Percentiles rank a stretch among this genome's conserved stretches.
These are phyloP conservation scores for Brachyhypopomus gauderio DNA, from an alignment of 2,113 vertebrate genomes.

Conservation along the genomic window DNA sequence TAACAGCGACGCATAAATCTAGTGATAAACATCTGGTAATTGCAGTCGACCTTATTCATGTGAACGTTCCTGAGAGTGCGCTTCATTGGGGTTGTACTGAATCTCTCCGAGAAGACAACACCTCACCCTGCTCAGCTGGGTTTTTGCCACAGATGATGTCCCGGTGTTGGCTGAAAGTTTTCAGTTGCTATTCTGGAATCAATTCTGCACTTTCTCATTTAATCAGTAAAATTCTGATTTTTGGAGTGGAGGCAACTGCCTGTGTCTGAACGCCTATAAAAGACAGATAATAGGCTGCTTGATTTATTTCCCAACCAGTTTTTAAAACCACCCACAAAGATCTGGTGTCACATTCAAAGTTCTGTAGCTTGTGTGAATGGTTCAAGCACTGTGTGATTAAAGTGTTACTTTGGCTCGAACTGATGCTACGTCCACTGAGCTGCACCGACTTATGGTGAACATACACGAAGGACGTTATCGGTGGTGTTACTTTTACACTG, in stretches of 20 bases:
- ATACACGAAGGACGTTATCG: conserved; percentile 35
- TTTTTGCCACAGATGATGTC: conserved; percentile 6
- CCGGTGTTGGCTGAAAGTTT: background rate
- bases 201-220: background rate
- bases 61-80: conserved; percentile 52
- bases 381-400: conserved; percentile 34
- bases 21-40: conserved; percentile 58
- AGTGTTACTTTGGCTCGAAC: conserved; percentile 23
- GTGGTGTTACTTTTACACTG: conserved; percentile 54
- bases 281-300: too few species aligned
- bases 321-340: background rate
- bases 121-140: conserved; percentile 58
- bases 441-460: conserved; percentile 21
- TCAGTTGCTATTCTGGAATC: background rate
- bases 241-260: too few species aligned
- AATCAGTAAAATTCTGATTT: background rate
- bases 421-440: conserved; percentile 26
- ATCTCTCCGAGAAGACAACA: conserved; percentile 52
- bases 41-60: conserved; percentile 48
- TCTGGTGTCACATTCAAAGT: background rate
- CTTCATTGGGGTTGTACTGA: conserved; percentile 51
- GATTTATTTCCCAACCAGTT: background rate
- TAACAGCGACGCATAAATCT: conserved; percentile 56
- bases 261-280: too few species aligned
- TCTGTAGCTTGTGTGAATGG: conserved; percentile 23